Evolutionary conservation across 2,888 invertebrate species (phyloP).

Genomic region (Zelleria hepariella): DNA sequence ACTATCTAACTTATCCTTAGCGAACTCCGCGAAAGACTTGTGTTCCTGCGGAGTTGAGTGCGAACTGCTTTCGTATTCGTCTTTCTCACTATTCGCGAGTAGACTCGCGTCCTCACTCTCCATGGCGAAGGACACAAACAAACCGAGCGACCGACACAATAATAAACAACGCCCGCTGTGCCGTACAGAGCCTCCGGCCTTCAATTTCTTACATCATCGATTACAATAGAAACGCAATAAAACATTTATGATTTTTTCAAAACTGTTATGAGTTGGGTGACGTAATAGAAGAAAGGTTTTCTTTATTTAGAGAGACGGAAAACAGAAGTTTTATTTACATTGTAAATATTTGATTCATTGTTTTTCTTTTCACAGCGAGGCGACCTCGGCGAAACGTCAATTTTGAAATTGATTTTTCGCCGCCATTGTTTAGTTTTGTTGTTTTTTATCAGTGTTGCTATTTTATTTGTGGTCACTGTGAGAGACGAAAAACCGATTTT

Average conservation of each 20-base stretch:
- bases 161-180: constrained; percentile 32
- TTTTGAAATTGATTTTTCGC: constrained; percentile 68
- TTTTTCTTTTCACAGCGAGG: constrained; percentile 12
- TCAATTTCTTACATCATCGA: constrained; percentile 68
- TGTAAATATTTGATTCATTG: constrained; percentile 24
- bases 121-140: constrained; percentile 28
- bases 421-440: constrained; percentile 40
- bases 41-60: constrained; percentile 64
- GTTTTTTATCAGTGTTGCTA: constrained; percentile 11
- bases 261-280: background rate
- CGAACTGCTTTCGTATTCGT: constrained; percentile 55
- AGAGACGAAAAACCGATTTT: background rate
- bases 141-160: constrained; percentile 27
- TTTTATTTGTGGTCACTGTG: background rate
- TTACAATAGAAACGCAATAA: constrained; percentile 33
- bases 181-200: constrained; percentile 26
- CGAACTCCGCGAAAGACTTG: constrained; percentile 61
- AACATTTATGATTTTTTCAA: constrained; percentile 3
- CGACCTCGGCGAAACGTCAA: constrained; percentile 32
- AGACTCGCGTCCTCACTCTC: constrained; percentile 46
- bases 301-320: background rate
- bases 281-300: background rate
- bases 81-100: constrained; percentile 42
- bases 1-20: constrained; percentile 63
- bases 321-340: constrained; percentile 22